Evolutionary conservation across 1,140 invertebrate species (phyloP).

Genomic region (Ruditapes philippinarum): DNA sequence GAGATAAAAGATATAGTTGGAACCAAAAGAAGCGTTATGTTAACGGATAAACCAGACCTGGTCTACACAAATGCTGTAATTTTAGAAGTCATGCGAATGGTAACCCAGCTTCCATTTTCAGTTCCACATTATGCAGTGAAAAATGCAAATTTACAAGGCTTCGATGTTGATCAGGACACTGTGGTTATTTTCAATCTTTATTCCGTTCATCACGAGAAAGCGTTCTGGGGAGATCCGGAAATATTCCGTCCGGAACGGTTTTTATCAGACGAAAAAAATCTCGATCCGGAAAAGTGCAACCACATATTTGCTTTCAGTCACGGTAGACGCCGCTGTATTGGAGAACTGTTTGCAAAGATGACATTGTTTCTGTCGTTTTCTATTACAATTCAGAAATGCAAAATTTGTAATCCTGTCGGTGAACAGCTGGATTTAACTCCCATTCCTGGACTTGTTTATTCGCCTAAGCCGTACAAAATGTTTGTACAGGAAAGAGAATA

Average conservation of each 20-base stretch:
- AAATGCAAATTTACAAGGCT: constrained; percentile 79
- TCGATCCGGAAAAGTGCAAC: background rate
- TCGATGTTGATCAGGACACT: background rate
- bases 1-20: too few relatives aligned
- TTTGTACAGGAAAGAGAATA: background rate
- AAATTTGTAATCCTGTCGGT: background rate
- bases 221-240: background rate
- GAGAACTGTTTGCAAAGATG: background rate
- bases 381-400: background rate
- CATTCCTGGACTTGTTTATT: background rate
- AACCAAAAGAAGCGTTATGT: constrained; percentile 91
- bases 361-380: background rate
- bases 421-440: background rate
- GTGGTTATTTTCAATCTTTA: background rate
- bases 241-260: background rate
- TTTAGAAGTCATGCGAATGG: constrained; percentile 77
- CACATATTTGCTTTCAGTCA: background rate
- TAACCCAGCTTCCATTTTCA: constrained; percentile 56
- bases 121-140: constrained; percentile 67
- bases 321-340: background rate
- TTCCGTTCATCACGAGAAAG: constrained; percentile 11
- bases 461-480: background rate
- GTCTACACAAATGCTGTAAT: constrained; percentile 78
- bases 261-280: background rate
- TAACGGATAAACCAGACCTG: constrained; percentile 90